These are phyloP conservation scores for Buphagus erythrorhynchus DNA, from an alignment of 2,797 vertebrate genomes.

Conservation along the genomic window DNA sequence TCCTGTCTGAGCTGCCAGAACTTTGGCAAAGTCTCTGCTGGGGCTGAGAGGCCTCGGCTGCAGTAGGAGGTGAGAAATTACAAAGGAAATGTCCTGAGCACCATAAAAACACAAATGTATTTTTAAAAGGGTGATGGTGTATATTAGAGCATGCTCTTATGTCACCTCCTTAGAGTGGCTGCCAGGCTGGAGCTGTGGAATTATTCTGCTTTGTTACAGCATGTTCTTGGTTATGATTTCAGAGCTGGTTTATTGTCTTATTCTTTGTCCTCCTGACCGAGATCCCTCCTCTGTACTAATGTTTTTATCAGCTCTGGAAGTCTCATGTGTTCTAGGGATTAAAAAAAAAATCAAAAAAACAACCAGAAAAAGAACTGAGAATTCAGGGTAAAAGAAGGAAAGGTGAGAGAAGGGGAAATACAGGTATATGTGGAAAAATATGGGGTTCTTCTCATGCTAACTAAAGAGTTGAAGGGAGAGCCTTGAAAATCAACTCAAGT, in stretches of 20 bases:
- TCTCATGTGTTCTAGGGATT: not conserved
- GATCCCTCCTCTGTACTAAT: not conserved
- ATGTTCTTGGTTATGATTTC: not conserved
- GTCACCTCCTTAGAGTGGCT: not conserved
- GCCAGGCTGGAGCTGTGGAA: not conserved
- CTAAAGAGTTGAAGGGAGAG: not conserved
- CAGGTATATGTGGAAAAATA: not conserved
- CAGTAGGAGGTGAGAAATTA: slow-evolving; percentile 22
- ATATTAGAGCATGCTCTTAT: not conserved
- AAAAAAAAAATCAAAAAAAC: not conserved
- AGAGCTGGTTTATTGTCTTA: not conserved
- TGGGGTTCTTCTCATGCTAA: rapidly evolving
- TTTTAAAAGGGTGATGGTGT: slow-evolving; percentile 21
- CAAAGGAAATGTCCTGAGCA: not conserved
- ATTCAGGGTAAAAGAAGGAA: not conserved
- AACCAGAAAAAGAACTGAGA: not conserved
- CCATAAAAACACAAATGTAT: slow-evolving; percentile 5
- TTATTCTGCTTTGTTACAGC: not conserved
- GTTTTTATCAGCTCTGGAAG: not conserved
- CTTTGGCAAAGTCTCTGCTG: not conserved
- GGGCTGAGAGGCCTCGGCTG: not conserved
- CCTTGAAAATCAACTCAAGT: not conserved
- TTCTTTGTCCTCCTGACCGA: not conserved
- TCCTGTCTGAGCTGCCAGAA: not conserved
- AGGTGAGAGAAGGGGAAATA: not conserved